Percentiles rank a stretch among this genome's conserved stretches.
phyloP scores from a whole-genome alignment of 2,888 invertebrate genomes.

The Hirtodrosophila duncani region DNA sequence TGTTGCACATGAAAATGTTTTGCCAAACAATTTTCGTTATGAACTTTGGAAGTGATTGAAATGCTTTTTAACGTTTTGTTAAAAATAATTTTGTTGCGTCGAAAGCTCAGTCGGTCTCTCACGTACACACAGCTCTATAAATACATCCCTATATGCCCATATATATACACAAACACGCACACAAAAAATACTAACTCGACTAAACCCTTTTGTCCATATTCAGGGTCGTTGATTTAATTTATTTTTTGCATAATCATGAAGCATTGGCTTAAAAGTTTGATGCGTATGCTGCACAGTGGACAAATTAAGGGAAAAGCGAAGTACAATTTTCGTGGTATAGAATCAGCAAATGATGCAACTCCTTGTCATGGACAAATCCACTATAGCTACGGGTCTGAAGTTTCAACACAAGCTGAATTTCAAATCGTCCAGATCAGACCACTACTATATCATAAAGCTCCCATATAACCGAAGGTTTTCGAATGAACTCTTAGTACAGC shows the following conservation, averaged over 20 bases:
- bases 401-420: too few relatives aligned
- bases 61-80: constrained; percentile 53
- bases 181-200: constrained; percentile 16
- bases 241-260: constrained; percentile 46
- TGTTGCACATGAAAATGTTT: too few relatives aligned
- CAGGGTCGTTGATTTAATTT: constrained; percentile 29
- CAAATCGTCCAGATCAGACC: too few relatives aligned
- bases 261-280: constrained; percentile 14
- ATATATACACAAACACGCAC: constrained; percentile 2
- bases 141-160: neutral
- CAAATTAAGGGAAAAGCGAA: neutral
- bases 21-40: constrained; percentile 43
- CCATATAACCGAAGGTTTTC: too few relatives aligned
- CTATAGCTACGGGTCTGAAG: too few relatives aligned
- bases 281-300: neutral
- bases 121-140: constrained; percentile 5
- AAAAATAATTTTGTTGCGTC: constrained; percentile 40
- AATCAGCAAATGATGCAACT: too few relatives aligned
- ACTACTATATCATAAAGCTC: too few relatives aligned
- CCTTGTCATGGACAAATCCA: too few relatives aligned
- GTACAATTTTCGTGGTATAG: too few relatives aligned
- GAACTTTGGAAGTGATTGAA: constrained; percentile 65
- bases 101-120: constrained; percentile 17
- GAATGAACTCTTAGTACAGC: too few relatives aligned
- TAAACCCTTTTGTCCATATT: constrained; percentile 29